Evolutionary conservation across 2,797 vertebrate genomes (phyloP).

Genomic region (Rhinichthys osculus): DNA sequence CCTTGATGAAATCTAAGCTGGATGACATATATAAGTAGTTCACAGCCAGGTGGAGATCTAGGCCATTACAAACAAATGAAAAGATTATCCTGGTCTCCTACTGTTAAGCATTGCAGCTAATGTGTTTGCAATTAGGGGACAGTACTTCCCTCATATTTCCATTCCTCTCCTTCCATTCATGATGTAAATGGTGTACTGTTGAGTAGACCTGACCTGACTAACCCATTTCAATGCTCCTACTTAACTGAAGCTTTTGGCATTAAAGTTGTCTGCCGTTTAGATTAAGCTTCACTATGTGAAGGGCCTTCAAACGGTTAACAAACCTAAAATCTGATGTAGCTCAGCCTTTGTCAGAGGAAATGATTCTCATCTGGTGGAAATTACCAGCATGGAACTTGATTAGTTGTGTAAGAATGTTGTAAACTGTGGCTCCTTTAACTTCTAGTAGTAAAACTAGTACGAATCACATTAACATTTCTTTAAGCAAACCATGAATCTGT

Average conservation of each 20-base stretch:
- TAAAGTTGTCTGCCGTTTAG: slow-evolving; percentile 45
- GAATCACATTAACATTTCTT: slow-evolving; percentile 61
- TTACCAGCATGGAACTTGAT: slow-evolving; percentile 72
- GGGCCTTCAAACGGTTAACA: slow-evolving; percentile 65
- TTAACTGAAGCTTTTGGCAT: slow-evolving; percentile 23
- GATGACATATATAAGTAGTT: slow-evolving; percentile 61
- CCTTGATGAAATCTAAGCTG: slow-evolving; percentile 61
- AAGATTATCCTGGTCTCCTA: slow-evolving; percentile 64
- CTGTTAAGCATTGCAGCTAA: slow-evolving; percentile 60
- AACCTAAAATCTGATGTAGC: slow-evolving; percentile 66
- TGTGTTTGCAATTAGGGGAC: slow-evolving; percentile 63
- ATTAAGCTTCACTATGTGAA: slow-evolving; percentile 46
- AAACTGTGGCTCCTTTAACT: slow-evolving; percentile 55
- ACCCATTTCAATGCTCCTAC: slow-evolving; percentile 27
- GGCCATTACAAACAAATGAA: slow-evolving; percentile 69
- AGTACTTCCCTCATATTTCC: slow-evolving; percentile 51
- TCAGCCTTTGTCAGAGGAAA: slow-evolving; percentile 70
- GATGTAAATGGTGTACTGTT: slow-evolving; percentile 39
- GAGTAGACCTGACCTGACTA: slow-evolving; percentile 43
- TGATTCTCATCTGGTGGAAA: slow-evolving; percentile 73
- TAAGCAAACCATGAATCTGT: slow-evolving; percentile 52
- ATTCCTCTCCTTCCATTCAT: slow-evolving; percentile 28
- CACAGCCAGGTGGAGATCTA: slow-evolving; percentile 54
- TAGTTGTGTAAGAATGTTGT: slow-evolving; percentile 66
- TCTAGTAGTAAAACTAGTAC: slow-evolving; percentile 53